phyloP scores from a whole-genome alignment of 2,888 invertebrate species.

The Tortricodes alternella region DNA sequence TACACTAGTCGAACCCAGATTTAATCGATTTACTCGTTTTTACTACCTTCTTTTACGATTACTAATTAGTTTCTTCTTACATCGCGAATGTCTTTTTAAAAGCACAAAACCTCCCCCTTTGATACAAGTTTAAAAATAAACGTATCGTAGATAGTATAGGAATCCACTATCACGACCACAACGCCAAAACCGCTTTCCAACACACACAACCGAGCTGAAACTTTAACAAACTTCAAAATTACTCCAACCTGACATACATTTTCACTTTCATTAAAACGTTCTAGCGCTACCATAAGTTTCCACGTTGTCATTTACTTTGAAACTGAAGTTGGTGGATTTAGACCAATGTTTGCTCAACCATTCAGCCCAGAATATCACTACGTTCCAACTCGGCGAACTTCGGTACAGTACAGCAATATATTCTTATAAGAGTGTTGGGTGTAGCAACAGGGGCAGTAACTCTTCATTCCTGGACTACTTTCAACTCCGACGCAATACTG shows the following conservation, averaged over 20 bases:
- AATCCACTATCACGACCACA: neutral
- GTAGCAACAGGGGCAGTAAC: conserved; percentile 56
- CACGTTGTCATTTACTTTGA: conserved; percentile 11
- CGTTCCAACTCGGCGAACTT: conserved; percentile 39
- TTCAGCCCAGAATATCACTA: conserved; percentile 10
- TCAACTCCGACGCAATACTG: conserved; percentile 53
- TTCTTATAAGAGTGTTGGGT: conserved; percentile 67
- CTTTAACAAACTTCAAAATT: conserved; percentile 24
- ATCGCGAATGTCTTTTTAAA: no score
- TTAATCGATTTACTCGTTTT: no score
- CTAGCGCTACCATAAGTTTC: conserved; percentile 6
- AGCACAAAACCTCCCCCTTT: no score
- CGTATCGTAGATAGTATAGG: neutral
- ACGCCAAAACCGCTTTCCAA: conserved; percentile 7
- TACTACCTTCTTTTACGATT: no score
- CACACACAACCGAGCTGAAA: conserved; percentile 6
- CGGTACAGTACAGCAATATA: conserved; percentile 59
- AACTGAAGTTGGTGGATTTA: conserved; percentile 9
- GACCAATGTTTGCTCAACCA: conserved; percentile 19
- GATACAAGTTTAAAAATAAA: no score
- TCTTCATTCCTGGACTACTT: conserved; percentile 59
- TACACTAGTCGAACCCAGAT: no score
- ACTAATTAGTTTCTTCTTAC: no score
- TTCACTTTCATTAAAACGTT: conserved; percentile 24
- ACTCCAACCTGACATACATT: conserved; percentile 21